A percentile compares a stretch with the other conserved stretches of the same genome.
Evolutionary conservation across 2,888 invertebrate genomes (phyloP).

Genomic region (Ophion ellenae): DNA sequence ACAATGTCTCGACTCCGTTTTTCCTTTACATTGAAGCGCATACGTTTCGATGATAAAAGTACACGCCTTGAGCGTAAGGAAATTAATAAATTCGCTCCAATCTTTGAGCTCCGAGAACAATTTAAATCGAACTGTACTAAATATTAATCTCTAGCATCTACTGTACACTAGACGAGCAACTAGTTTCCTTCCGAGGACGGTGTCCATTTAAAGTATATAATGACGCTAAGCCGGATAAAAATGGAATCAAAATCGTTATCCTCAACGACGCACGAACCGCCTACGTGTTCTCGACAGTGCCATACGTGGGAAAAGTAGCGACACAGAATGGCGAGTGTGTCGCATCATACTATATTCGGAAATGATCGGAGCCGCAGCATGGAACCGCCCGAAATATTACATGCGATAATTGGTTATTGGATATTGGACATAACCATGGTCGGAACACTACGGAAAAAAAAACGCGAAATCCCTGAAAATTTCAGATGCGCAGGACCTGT

Average conservation of each 20-base stretch:
- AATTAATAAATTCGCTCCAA: slow-evolving; percentile 19
- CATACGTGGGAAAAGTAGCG: too few species aligned
- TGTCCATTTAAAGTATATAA: slow-evolving; percentile 60
- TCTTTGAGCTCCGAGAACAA: neutral
- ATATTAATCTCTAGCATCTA: slow-evolving; percentile 53
- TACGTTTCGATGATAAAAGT: slow-evolving; percentile 67
- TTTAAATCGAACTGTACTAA: neutral
- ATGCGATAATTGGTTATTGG: slow-evolving; percentile 3
- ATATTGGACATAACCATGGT: slow-evolving; percentile 60
- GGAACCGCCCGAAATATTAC: too few species aligned
- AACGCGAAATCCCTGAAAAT: slow-evolving; percentile 22
- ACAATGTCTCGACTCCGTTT: slow-evolving; percentile 64
- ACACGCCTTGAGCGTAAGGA: slow-evolving; percentile 61
- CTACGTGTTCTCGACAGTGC: neutral
- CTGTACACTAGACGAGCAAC: slow-evolving; percentile 71
- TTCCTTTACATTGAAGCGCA: slow-evolving; percentile 51
- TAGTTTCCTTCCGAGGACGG: slow-evolving; percentile 69
- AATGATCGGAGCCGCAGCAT: slow-evolving; percentile 30
- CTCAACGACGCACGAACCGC: slow-evolving; percentile 53
- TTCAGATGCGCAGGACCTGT: neutral
- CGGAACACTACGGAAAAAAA: slow-evolving; percentile 68
- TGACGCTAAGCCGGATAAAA: slow-evolving; percentile 70
- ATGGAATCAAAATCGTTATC: slow-evolving; percentile 65
- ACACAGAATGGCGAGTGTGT: too few species aligned
- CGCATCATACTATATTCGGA: neutral